Evolutionary conservation across 2,888 invertebrate species (phyloP), one percentile per base, ranked within the genome.

Genomic region (Leptinotarsa haldemani): DNA sequence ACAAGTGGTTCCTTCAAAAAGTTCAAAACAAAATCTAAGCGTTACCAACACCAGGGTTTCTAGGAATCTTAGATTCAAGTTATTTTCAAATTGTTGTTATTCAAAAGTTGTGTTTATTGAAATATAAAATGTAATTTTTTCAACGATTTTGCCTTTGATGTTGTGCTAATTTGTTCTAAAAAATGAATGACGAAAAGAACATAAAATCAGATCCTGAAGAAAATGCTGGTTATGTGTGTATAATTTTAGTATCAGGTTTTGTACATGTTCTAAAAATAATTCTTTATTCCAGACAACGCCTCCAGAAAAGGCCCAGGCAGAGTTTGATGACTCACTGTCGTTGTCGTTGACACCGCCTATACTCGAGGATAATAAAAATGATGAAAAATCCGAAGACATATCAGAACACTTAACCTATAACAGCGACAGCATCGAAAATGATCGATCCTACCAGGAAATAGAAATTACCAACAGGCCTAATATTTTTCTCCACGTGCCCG

Each of bases 391-490:
- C 50, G 77, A 81, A n/a, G 78, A 77, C 18, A 82, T 82, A 63
- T 82, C 82, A 5, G 84, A 84, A 70, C 83, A 83, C 71, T 70
- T 84, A 72, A 80, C 80, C 15, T 77, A 79, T 40, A 73, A 75
- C 22, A 78, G 71, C 65, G 79, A 68, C 12, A 87, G 86, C 75
- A 73, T 86, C 16, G 87, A 88, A 82, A 85, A 87, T 79, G 88
- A 88, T 79, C 80, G 88, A 48, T 88, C 87, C 1, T 81, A 85
- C 70, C 85, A 86, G 73, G 88, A 88, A 84, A 86, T 88, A 46
- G 85, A 86, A 79, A 82, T 87, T 69, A 81, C 81, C 15, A 83
- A 85, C 74, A 78, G 83, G 63, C 82, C 83, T 78, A 15, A 70
- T 77, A 22, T 80, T 50, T 65, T 80, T 46, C 70, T 79, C 18